phyloP scores from a whole-genome alignment of 2,888 invertebrate genomes.

The Euphydryas editha region DNA sequence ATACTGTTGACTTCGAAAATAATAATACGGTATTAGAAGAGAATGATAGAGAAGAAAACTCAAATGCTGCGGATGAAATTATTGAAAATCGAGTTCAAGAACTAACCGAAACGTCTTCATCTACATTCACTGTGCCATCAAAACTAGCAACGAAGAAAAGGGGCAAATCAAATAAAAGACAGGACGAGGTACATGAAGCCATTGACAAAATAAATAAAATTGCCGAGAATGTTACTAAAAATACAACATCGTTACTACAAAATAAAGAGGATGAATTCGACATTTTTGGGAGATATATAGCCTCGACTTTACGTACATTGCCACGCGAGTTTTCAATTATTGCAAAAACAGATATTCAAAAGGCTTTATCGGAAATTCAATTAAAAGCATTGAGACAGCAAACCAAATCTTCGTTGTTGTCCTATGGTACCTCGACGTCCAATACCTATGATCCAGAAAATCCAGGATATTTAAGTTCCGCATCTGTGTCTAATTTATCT shows the following conservation, averaged over 20 bases:
- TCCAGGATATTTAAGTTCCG: constrained; percentile 22
- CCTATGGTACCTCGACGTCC: constrained; percentile 13
- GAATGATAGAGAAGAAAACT: neutral
- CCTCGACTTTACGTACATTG: constrained; percentile 6
- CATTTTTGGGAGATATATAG: constrained; percentile 8
- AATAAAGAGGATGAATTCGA: constrained; percentile 11
- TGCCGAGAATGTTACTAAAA: constrained; percentile 16
- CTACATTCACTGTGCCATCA: constrained; percentile 10
- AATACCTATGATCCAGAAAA: constrained; percentile 20
- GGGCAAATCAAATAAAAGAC: constrained; percentile 7
- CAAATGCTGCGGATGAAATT: neutral
- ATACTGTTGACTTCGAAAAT: neutral
- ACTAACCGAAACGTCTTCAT: constrained; percentile 13
- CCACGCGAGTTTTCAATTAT: constrained; percentile 8
- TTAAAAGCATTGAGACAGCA: constrained; percentile 20
- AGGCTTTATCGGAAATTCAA: constrained; percentile 19
- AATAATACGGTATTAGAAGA: neutral
- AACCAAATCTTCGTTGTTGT: constrained; percentile 18
- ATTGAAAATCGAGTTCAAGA: constrained; percentile 13
- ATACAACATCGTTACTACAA: constrained; percentile 15
- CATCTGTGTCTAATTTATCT: constrained; percentile 18
- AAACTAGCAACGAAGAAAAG: neutral
- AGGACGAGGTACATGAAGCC: neutral
- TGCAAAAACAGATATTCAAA: constrained; percentile 8
- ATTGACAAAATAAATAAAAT: constrained; percentile 8